phyloP scores from a whole-genome alignment of 2,113 vertebrate species.

The Salvelinus alpinus region DNA sequence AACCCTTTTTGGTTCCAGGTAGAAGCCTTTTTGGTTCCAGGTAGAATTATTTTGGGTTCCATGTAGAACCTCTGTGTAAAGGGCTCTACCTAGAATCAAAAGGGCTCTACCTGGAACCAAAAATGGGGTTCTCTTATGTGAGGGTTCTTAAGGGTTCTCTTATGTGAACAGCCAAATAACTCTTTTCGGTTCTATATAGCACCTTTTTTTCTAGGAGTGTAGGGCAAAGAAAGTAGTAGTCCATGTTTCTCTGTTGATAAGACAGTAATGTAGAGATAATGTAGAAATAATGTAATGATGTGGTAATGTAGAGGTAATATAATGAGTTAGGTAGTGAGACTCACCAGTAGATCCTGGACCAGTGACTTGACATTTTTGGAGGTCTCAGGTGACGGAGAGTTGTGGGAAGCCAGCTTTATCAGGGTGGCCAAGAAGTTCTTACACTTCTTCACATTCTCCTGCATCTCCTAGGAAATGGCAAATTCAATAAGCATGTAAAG shows the following conservation, averaged over 20 bases:
- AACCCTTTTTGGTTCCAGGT: too few species aligned
- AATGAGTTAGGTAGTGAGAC: slow-evolving; percentile 18
- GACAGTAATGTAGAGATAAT: neutral
- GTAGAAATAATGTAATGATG: neutral
- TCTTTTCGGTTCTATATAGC: neutral
- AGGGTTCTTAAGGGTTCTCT: too few species aligned
- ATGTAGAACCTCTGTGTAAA: too few species aligned
- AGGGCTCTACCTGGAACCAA: too few species aligned
- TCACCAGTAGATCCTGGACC: slow-evolving; percentile 88
- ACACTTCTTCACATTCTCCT: slow-evolving; percentile 90
- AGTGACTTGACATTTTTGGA: slow-evolving; percentile 86
- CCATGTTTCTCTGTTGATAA: neutral
- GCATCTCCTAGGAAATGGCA: slow-evolving; percentile 79
- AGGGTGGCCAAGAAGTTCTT: slow-evolving; percentile 88
- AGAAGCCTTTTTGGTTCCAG: too few species aligned
- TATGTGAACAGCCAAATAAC: too few species aligned
- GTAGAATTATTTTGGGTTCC: too few species aligned
- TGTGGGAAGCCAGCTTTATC: slow-evolving; percentile 88
- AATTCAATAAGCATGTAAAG: neutral
- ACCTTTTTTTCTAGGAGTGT: neutral
- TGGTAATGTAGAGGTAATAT: neutral
- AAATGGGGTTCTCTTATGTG: too few species aligned
- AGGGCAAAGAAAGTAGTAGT: neutral
- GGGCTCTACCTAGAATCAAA: too few species aligned
- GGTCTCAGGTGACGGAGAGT: slow-evolving; percentile 84